These are phyloP conservation scores for Mergus octosetaceus DNA, from an alignment of 2,797 vertebrate genomes.

Conservation along the genomic window DNA sequence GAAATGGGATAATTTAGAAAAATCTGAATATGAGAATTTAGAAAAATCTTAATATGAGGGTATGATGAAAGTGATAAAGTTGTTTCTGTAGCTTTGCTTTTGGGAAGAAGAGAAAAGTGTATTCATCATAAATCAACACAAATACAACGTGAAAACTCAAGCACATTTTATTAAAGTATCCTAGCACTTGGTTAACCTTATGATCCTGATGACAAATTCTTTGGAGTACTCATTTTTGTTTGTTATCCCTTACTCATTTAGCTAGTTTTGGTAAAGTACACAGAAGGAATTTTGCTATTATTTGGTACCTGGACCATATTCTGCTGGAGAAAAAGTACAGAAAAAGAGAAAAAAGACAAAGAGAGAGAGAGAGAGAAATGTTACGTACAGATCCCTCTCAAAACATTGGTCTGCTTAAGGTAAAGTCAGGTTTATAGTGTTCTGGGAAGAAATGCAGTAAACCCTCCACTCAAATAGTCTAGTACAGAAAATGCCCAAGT, in stretches of 20 bases:
- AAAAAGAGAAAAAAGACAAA: no score
- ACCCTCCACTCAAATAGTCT: neutral
- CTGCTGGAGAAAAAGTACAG: neutral
- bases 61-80: neutral
- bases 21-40: no score
- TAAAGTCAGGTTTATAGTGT: neutral
- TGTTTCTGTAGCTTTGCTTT: neutral
- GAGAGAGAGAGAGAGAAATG: no score
- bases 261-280: neutral
- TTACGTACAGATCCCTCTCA: neutral
- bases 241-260: neutral
- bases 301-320: neutral
- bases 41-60: neutral
- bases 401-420: neutral
- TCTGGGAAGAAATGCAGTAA: neutral
- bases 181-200: neutral
- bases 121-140: neutral
- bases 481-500: neutral
- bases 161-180: neutral
- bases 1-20: neutral
- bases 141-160: neutral
- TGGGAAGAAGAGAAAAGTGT: neutral
- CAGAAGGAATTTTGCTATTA: neutral
- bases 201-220: neutral
- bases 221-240: accelerated